These are phyloP conservation scores for Diplosoma virens DNA, from an alignment of 23 tunicate species.

Conservation along the genomic window DNA sequence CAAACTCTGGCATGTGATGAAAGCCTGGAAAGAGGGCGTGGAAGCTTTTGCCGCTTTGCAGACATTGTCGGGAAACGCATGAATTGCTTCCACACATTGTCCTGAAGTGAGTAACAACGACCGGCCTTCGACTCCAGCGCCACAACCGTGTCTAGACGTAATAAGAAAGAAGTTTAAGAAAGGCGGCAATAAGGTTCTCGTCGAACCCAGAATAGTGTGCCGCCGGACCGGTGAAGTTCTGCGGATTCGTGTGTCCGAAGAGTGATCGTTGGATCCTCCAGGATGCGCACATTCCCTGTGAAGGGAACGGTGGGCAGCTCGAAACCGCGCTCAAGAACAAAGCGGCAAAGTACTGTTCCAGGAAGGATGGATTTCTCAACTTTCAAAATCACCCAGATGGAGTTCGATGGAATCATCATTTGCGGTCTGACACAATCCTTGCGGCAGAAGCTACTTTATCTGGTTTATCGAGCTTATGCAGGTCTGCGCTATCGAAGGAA, in stretches of 20 bases:
- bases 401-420: constrained; percentile 14
- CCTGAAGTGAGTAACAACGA: too few relatives aligned
- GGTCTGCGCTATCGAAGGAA: neutral
- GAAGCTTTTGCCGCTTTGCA: neutral
- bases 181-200: neutral
- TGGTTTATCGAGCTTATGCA: neutral
- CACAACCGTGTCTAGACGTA: constrained; percentile 1
- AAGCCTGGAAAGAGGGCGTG: neutral
- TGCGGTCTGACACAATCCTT: neutral
- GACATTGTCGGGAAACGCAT: neutral
- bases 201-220: neutral
- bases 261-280: neutral
- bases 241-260: neutral
- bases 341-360: neutral
- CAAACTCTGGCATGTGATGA: constrained; percentile 11
- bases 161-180: neutral
- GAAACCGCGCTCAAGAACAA: too few relatives aligned
- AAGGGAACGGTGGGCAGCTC: neutral
- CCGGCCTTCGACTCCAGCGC: too few relatives aligned
- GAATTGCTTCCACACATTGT: constrained; percentile 1
- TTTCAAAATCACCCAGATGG: neutral
- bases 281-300: neutral
- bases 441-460: neutral
- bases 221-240: neutral
- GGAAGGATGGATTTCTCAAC: neutral